Evolutionary conservation across 2,797 vertebrate species (phyloP).

Genomic region (Hyperoplus immaculatus): DNA sequence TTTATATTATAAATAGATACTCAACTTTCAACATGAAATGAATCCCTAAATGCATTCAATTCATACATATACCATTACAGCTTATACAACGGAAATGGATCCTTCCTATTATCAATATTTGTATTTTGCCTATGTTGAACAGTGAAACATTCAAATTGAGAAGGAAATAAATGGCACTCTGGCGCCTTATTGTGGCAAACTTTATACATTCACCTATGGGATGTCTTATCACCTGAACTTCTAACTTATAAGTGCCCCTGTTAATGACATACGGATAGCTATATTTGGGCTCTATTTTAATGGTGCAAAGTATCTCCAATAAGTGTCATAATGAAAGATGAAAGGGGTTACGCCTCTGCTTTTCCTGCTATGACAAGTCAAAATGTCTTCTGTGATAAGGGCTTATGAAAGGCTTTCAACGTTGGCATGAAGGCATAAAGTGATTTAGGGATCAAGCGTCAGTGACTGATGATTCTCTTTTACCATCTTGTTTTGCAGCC

Average conservation of each 20-base stretch:
- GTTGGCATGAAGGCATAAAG: not conserved
- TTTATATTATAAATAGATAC: not conserved
- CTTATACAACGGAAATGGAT: not conserved
- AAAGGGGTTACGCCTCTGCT: not conserved
- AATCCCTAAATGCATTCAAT: too few relatives aligned
- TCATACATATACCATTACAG: not conserved
- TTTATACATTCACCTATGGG: not conserved
- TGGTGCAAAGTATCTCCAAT: not conserved
- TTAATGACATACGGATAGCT: not conserved
- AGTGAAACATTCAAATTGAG: too few relatives aligned
- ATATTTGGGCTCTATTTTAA: not conserved
- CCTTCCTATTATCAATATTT: not conserved
- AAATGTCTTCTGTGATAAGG: not conserved
- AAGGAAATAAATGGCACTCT: not conserved
- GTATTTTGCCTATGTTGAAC: not conserved
- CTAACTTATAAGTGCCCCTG: not conserved
- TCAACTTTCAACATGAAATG: too few relatives aligned
- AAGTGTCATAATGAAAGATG: not conserved
- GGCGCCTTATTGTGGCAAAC: not conserved
- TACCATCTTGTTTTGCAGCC: constrained; percentile 50
- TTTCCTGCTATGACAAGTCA: not conserved
- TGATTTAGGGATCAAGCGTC: not conserved
- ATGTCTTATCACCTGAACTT: not conserved
- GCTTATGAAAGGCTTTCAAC: not conserved
- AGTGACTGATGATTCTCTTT: constrained; percentile 12